Evolutionary conservation across 2,888 invertebrate species (phyloP).

Genomic region (Agonopterix subpropinquella): DNA sequence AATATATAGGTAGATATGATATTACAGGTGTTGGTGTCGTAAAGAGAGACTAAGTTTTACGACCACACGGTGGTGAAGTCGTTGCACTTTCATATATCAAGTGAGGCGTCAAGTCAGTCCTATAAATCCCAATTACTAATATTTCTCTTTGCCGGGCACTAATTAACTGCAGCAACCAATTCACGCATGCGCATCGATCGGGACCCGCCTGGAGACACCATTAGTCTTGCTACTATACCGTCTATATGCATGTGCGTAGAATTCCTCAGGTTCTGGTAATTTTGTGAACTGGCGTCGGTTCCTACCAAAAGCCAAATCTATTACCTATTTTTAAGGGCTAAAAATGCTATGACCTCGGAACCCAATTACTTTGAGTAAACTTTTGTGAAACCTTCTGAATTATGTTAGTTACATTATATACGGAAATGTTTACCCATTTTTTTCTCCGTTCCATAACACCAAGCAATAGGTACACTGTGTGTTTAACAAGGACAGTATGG

Average conservation of each 20-base stretch:
- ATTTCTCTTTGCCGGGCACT: conserved; percentile 56
- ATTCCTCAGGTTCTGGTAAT: conserved; percentile 14
- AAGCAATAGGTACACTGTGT: too few relatives aligned
- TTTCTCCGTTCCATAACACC: too few relatives aligned
- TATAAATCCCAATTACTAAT: conserved; percentile 64
- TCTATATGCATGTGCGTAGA: conserved; percentile 20
- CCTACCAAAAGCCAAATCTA: not conserved
- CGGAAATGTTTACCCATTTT: too few relatives aligned
- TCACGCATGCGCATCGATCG: conserved; percentile 58
- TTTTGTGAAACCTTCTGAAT: too few relatives aligned
- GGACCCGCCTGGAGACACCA: conserved; percentile 58
- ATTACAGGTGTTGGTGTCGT: too few relatives aligned
- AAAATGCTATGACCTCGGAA: too few relatives aligned
- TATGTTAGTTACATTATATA: too few relatives aligned
- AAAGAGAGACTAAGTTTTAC: conserved; percentile 6
- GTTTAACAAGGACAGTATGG: too few relatives aligned
- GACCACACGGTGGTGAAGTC: conserved; percentile 20
- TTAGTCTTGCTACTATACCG: conserved; percentile 50
- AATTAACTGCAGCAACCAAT: conserved; percentile 65
- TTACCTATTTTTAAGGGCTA: too few relatives aligned
- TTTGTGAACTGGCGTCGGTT: not conserved
- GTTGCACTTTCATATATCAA: conserved; percentile 37
- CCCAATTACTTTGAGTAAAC: too few relatives aligned
- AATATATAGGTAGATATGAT: too few relatives aligned
- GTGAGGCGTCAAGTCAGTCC: conserved; percentile 30